Conservation (phyloP, 1,140 invertebrate genomes). For the Forficula auricularia region DNA sequence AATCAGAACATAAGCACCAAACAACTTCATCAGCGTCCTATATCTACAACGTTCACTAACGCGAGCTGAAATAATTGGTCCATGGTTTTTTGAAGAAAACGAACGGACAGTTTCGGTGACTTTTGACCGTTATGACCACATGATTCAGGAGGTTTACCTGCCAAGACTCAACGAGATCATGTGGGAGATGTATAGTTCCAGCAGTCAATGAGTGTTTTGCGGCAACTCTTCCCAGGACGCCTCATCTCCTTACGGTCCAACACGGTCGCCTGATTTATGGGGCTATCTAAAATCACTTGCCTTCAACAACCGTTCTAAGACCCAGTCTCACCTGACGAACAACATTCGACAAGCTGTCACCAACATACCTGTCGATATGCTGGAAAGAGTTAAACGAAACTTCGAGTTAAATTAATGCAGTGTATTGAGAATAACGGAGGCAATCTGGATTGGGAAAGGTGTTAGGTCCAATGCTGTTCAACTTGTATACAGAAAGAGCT, state of each 20-base stretch:
- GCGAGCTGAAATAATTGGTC: conserved; percentile 8
- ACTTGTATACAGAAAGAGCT: too few species aligned
- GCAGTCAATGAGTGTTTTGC: too few species aligned
- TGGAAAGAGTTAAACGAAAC: background rate
- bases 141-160: conserved; percentile 3
- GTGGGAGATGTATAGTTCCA: too few species aligned
- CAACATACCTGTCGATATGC: conserved; percentile 2
- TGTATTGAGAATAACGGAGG: too few species aligned
- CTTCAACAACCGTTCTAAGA: conserved; percentile 4
- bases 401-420: background rate
- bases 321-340: background rate
- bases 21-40: too few species aligned
- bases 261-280: conserved; percentile 2
- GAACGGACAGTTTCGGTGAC: conserved; percentile 3
- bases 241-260: background rate
- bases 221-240: too few species aligned
- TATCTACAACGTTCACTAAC: background rate
- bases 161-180: conserved; percentile 1
- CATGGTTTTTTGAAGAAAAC: conserved; percentile 11
- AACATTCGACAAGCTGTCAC: too few species aligned
- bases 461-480: too few species aligned
- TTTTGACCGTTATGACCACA: conserved; percentile 4
- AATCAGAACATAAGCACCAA: too few species aligned
- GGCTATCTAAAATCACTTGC: conserved; percentile 5
- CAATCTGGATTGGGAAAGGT: too few species aligned